A percentile compares a stretch with the other conserved stretches of the same genome.
phyloP scores from a whole-genome alignment of 2,797 vertebrate species.

The Glyptemys insculpta region DNA sequence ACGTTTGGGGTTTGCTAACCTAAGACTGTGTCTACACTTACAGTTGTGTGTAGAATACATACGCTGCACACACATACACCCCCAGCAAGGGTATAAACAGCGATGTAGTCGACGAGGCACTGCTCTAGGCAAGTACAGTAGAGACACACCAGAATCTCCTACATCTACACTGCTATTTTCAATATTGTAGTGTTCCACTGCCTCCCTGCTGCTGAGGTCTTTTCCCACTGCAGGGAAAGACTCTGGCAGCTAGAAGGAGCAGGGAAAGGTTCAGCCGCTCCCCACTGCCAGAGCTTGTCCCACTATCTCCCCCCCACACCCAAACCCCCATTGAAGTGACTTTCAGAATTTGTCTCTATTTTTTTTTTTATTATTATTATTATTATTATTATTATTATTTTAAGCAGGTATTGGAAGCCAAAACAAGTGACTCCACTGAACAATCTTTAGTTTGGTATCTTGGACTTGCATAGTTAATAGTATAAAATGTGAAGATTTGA shows the following conservation, averaged over 20 bases:
- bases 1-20: neutral
- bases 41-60: neutral
- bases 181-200: neutral
- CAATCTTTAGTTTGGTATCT: neutral
- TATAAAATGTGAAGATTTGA: neutral
- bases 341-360: neutral
- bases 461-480: neutral
- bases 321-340: neutral
- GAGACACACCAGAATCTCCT: neutral
- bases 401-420: neutral
- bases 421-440: neutral
- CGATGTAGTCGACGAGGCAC: neutral
- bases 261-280: neutral
- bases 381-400: rapidly evolving
- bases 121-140: neutral
- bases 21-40: neutral
- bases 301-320: too few relatives aligned
- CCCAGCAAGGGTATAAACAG: neutral
- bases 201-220: neutral
- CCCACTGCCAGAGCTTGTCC: neutral
- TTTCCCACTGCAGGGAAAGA: neutral
- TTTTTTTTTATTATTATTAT: neutral
- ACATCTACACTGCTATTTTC: neutral
- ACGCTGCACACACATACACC: neutral
- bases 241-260: neutral